Base-by-base conservation (phyloP, 2,797 vertebrate species). In the Amphiprion clarkii region DNA sequence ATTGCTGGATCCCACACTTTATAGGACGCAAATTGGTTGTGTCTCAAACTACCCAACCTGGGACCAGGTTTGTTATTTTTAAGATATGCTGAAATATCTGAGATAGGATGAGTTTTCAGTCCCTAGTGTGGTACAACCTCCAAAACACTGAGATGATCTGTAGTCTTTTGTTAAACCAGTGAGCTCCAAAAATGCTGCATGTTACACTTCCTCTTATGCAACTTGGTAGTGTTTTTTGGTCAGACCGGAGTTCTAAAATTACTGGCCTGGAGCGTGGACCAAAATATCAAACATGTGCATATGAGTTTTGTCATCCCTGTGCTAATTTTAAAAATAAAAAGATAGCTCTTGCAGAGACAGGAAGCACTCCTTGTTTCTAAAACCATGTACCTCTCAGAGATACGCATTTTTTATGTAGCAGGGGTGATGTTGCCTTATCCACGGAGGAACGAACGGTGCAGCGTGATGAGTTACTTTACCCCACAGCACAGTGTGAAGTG, bases 401-500 rank as follows among this genome's bases (percentile, higher is more conserved):
- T 46, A 17, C 56, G 33, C 74, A 33, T 16, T 46, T 55, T 29
- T 52, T 10, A 59, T 62, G 54, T 6, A 6, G 61, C 53, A 58
- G 60, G 27, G 17, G 52, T n/a, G 55, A 46, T 58, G 23, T n/a
- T 40, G 66, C 48, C 56, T 33, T 54, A 67, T 57, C 53, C 66
- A 14, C 64, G 52, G 60, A 76, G 68, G 42, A 61, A 21, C 5
- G 21, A 5, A 1, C 53, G 31, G 73, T 74, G 2, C 54, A 31
- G 71, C 76, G 46, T 44, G 53, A 71, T 42, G 56, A 82, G 71
- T 73, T 68, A 23, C 70, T 65, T 76, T 69, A 67, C 62, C 73
- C 71, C 80, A 83, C 74, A 79, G 70, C 42, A 52, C 51, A 74
- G 68, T 53, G 57, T 52, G 70, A 67, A 27, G n/a, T 52, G 56